These are phyloP conservation scores for Xiphophorus couchianus DNA, from an alignment of 2,113 vertebrate genomes.

Conservation along the genomic window DNA sequence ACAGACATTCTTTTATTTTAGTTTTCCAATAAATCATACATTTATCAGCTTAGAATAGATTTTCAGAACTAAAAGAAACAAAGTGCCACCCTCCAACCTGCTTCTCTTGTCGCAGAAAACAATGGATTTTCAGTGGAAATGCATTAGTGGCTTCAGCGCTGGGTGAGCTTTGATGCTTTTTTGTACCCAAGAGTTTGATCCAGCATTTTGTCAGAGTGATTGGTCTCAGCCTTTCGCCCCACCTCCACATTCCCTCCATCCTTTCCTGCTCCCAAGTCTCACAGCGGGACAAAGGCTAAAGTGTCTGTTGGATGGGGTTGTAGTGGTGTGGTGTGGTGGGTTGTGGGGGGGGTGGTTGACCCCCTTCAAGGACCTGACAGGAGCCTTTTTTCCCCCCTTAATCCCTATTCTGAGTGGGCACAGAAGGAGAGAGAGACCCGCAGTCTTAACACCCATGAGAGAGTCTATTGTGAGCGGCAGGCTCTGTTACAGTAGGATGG, in stretches of 20 bases:
- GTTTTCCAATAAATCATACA: not conserved
- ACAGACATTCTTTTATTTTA: not conserved
- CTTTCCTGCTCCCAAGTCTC: conserved; percentile 60
- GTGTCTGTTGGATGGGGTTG: conserved; percentile 75
- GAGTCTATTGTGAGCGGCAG: conserved; percentile 72
- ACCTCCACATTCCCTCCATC: conserved; percentile 61
- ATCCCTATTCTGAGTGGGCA: conserved; percentile 70
- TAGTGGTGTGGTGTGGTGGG: conserved; percentile 67
- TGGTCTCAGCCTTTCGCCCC: conserved; percentile 60
- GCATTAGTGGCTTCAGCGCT: conserved; percentile 20
- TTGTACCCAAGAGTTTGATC: conserved; percentile 48
- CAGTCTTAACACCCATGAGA: conserved; percentile 76
- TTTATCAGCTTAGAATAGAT: not conserved
- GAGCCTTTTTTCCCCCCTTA: conserved; percentile 54
- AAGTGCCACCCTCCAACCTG: not conserved
- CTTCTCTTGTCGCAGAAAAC: not conserved
- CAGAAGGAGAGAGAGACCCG: conserved; percentile 59
- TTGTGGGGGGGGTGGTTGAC: conserved; percentile 68
- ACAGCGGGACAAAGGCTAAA: conserved; percentile 79
- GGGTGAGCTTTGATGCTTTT: conserved; percentile 47
- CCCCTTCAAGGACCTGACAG: conserved; percentile 75
- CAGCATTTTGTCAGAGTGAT: conserved; percentile 64
- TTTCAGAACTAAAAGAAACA: not conserved
- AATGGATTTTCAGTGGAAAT: conserved; percentile 14
- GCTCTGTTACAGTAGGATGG: conserved; percentile 83